Evolutionary conservation across 2,797 vertebrate genomes (phyloP).

Genomic region (Chloroceryle inda): DNA sequence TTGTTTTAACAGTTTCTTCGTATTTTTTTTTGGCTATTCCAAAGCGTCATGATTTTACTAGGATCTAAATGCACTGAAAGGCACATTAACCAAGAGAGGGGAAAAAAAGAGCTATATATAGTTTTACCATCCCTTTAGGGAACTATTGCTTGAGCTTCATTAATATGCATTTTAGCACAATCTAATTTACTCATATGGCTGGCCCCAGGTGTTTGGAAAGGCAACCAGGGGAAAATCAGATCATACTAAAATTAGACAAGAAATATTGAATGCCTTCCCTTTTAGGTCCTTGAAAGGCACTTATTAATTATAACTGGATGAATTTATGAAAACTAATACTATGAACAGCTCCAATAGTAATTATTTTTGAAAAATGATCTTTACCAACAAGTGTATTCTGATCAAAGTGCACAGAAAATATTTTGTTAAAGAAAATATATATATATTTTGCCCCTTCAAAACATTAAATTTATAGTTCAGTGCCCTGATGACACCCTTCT

Average conservation of each 20-base stretch:
- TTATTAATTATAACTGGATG: constrained; percentile 74
- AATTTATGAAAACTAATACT: constrained; percentile 71
- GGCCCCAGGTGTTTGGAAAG: constrained; percentile 79
- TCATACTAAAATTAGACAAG: constrained; percentile 77
- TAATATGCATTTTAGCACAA: constrained; percentile 81
- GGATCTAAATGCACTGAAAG: constrained; percentile 60
- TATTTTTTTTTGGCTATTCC: background rate
- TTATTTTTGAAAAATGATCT: constrained; percentile 67
- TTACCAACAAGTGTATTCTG: constrained; percentile 21
- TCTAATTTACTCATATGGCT: constrained; percentile 80
- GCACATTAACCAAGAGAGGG: constrained; percentile 46
- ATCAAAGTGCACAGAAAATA: constrained; percentile 25
- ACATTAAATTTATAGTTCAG: background rate
- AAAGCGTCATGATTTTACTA: constrained; percentile 11
- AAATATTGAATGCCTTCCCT: constrained; percentile 71
- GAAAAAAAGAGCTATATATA: constrained; percentile 58
- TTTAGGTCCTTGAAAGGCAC: constrained; percentile 76
- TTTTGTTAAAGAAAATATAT: background rate
- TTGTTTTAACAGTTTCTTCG: background rate
- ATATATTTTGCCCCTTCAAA: background rate
- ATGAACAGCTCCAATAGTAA: constrained; percentile 34
- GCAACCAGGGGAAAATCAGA: constrained; percentile 77
- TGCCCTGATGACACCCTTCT: background rate
- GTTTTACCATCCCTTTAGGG: constrained; percentile 71
- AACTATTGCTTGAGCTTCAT: constrained; percentile 76